phyloP scores from a whole-genome alignment of 1,140 invertebrate species.

The Leptopilina clavipes region DNA sequence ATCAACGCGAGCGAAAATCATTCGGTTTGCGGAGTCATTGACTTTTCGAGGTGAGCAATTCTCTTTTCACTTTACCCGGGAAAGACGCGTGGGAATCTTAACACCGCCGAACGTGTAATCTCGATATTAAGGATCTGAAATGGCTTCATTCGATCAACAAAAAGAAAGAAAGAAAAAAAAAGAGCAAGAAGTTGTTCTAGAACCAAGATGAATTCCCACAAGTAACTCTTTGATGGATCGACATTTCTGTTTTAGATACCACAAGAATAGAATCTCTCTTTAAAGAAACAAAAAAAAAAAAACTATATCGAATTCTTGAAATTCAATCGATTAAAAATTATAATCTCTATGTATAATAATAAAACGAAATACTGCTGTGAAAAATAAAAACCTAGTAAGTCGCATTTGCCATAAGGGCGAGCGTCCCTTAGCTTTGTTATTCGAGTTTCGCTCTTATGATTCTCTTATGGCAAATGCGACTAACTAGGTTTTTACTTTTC shows the following conservation, averaged over 20 bases:
- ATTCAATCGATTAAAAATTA: too few relatives aligned
- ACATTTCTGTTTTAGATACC: not conserved
- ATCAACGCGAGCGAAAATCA: not conserved
- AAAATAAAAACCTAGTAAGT: too few relatives aligned
- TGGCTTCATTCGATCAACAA: conserved; percentile 26
- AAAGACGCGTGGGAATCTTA: conserved; percentile 27
- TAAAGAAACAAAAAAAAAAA: not conserved
- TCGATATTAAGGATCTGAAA: conserved; percentile 30
- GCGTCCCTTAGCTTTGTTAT: too few relatives aligned
- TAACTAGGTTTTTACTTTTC: too few relatives aligned
- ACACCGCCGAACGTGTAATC: conserved; percentile 23
- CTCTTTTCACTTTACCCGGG: conserved; percentile 19
- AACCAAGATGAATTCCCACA: conserved; percentile 9
- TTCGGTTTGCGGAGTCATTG: not conserved
- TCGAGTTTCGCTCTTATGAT: too few relatives aligned
- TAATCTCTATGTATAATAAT: too few relatives aligned
- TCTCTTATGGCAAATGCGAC: too few relatives aligned
- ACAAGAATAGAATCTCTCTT: not conserved
- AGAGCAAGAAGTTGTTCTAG: conserved; percentile 14
- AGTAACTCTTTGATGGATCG: conserved; percentile 4
- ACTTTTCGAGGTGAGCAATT: conserved; percentile 20
- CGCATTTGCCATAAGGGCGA: too few relatives aligned
- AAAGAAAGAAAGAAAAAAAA: not conserved
- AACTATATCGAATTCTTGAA: too few relatives aligned
- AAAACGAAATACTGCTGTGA: too few relatives aligned